phyloP scores from a whole-genome alignment of 2,888 invertebrate species.

The Stenolophus ochropezus region DNA sequence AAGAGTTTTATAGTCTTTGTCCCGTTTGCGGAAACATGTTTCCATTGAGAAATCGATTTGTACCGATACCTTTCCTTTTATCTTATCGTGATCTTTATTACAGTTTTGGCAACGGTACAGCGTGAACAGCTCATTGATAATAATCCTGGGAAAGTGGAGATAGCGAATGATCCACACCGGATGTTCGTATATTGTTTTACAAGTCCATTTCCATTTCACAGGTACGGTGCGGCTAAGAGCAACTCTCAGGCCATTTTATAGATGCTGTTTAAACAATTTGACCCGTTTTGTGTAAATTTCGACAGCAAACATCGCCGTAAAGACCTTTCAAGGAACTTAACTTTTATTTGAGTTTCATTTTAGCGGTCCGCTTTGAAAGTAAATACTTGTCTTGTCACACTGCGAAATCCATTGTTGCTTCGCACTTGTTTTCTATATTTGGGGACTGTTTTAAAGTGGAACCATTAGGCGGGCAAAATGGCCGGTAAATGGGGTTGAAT shows the following conservation, averaged over 20 bases:
- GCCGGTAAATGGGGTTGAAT: not conserved
- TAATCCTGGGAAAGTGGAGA: constrained; percentile 21
- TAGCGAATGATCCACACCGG: constrained; percentile 29
- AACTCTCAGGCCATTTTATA: constrained; percentile 37
- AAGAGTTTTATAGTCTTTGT: not conserved
- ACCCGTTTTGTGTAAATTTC: constrained; percentile 53
- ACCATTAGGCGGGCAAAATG: not conserved
- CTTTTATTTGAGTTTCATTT: constrained; percentile 52
- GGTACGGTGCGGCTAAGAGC: constrained; percentile 33
- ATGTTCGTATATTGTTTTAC: constrained; percentile 41
- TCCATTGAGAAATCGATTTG: not conserved
- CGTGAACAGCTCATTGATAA: not conserved
- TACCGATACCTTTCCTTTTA: not conserved
- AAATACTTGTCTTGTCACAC: constrained; percentile 14
- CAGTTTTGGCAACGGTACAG: not conserved
- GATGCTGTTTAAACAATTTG: constrained; percentile 50
- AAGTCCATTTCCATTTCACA: constrained; percentile 28
- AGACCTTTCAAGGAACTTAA: constrained; percentile 54
- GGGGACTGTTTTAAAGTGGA: not conserved
- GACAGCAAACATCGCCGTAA: constrained; percentile 47
- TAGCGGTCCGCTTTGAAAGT: constrained; percentile 46
- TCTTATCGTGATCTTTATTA: constrained; percentile 4
- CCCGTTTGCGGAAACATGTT: not conserved
- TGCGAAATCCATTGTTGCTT: not conserved
- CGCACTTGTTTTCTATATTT: not conserved